These are phyloP conservation scores for Caenorhabditis becei DNA, from an alignment of 2,888 invertebrate species.

Conservation along the genomic window DNA sequence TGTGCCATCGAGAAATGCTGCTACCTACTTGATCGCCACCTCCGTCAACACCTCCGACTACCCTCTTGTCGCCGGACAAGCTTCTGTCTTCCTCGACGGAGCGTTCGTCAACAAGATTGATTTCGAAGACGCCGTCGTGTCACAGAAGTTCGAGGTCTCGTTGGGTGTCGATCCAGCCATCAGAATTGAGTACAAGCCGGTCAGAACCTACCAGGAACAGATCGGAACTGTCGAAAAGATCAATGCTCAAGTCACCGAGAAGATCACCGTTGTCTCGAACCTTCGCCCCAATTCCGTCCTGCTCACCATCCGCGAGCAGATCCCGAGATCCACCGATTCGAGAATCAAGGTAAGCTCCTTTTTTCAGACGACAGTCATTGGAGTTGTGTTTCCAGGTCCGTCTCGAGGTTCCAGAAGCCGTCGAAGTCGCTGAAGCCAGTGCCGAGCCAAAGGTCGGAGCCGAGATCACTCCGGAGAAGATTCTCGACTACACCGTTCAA, in stretches of 20 bases:
- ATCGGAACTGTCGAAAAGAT: constrained; percentile 60
- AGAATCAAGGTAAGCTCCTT: constrained; percentile 69
- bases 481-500: constrained; percentile 57
- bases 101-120: constrained; percentile 68
- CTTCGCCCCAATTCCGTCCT: constrained; percentile 62
- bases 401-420: constrained; percentile 42
- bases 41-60: constrained; percentile 68
- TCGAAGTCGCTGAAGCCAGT: constrained; percentile 25
- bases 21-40: constrained; percentile 70
- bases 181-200: constrained; percentile 81
- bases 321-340: constrained; percentile 73
- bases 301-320: constrained; percentile 69
- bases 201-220: constrained; percentile 80
- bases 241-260: constrained; percentile 64
- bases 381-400: constrained; percentile 28
- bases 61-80: constrained; percentile 71
- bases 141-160: constrained; percentile 74
- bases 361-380: neutral
- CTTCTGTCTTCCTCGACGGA: constrained; percentile 73
- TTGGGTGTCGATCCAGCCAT: constrained; percentile 82
- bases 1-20: constrained; percentile 78
- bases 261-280: constrained; percentile 69
- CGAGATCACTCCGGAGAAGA: constrained; percentile 47
- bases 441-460: constrained; percentile 45
- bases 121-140: constrained; percentile 51